Percentiles rank a stretch among this genome's conserved stretches.
These are phyloP conservation scores for Scomber japonicus DNA, from an alignment of 2,113 vertebrate genomes.

Conservation along the genomic window DNA sequence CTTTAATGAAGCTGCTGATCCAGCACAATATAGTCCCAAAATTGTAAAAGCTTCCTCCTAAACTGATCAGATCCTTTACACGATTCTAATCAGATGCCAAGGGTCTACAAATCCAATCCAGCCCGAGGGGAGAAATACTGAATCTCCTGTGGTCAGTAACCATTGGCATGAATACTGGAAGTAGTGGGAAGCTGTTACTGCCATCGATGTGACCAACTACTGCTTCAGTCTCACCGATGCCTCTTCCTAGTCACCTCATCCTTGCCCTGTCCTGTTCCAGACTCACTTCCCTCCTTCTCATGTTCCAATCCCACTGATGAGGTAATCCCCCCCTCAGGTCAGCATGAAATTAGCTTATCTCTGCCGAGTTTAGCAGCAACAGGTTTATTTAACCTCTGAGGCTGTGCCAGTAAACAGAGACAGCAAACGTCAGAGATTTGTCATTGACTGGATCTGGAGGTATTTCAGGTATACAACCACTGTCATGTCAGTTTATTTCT, in stretches of 20 bases:
- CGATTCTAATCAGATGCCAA: neutral
- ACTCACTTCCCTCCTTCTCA: constrained; percentile 36
- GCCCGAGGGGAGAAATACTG: neutral
- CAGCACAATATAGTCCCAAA: neutral
- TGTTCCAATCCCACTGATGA: constrained; percentile 51
- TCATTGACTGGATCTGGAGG: constrained; percentile 27
- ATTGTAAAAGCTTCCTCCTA: neutral
- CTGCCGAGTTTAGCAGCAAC: constrained; percentile 61
- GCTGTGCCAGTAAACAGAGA: constrained; percentile 28
- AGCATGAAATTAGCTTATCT: constrained; percentile 76
- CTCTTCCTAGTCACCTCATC: neutral
- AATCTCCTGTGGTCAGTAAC: neutral
- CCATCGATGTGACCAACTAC: constrained; percentile 26
- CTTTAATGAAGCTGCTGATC: constrained; percentile 4
- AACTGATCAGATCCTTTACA: constrained; percentile 16
- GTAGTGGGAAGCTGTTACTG: constrained; percentile 22
- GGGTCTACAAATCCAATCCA: constrained; percentile 10
- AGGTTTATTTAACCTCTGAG: constrained; percentile 51
- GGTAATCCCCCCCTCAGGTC: constrained; percentile 73
- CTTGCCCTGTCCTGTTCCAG: constrained; percentile 12
- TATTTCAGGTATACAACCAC: constrained; percentile 9
- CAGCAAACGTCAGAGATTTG: constrained; percentile 60
- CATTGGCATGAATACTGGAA: constrained; percentile 6
- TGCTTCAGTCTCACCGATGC: neutral
- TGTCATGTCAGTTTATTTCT: neutral